Base-by-base conservation (phyloP, 2,113 vertebrate genomes). In the Epinephelus fuscoguttatus region DNA sequence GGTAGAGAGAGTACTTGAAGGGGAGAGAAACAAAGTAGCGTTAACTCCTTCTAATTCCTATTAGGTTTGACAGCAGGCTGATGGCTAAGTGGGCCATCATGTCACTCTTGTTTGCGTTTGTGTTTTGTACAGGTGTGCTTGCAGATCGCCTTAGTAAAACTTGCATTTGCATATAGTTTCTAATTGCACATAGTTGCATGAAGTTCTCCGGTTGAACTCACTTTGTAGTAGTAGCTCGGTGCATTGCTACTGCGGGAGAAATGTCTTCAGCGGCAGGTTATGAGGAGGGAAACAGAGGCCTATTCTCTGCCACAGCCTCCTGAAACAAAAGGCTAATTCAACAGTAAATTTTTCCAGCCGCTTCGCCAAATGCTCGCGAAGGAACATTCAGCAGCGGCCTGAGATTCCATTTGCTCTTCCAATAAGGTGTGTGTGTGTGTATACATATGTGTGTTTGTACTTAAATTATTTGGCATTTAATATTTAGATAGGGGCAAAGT, bases 291-390 rank as follows among this genome's bases (percentile, higher is more conserved):
- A 88, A 76, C 64, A 67, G 68, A 85, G 79, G 66, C 50, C 72
- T 68, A 70, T 88, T 89, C 81, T 88, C 69, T 75, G 67, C 74
- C 62, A 12, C 80, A 82, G 80, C 27, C 50, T 62, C 30, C 61
- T 78, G 77, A 91, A 92, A 92, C 92, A 93, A 94, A 94, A 88
- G 84, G 27, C 85, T 75, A 87, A 89, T 91, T 92, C 84, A 91
- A 87, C 68, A 25, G 86, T 88, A 91, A 76, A 70, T 23, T 83
- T 94, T 95, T 95, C 94, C 93, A 87, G 85, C n/a, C 4, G 23
- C 33, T 19, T 68, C n/a, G 85, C 91, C 91, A 94, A 81, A 78
- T 49, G 57, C 52, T 88, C 4, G 33, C 61, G 55, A 57, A 80
- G 84, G 70, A 81, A 86, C 80, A 67, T 81, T 77, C 42, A 63